phyloP scores from a whole-genome alignment of 2,797 vertebrate species.

The Characodon lateralis region DNA sequence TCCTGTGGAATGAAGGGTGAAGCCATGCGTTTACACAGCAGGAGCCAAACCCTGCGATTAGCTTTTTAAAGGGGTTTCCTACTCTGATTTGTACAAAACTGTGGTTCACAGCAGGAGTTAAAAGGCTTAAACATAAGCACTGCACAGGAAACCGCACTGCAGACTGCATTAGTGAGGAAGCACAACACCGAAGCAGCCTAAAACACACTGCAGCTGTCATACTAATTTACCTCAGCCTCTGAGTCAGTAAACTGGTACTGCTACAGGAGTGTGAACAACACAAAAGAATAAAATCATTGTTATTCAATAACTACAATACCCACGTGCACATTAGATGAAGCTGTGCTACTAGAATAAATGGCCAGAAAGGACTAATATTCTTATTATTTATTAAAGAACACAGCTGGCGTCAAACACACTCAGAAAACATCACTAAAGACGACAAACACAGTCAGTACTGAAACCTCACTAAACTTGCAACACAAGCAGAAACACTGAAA shows the following conservation, averaged over 20 bases:
- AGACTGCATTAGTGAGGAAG: conserved; percentile 75
- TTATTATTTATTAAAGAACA: conserved; percentile 33
- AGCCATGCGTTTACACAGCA: conserved; percentile 47
- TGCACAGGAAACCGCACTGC: conserved; percentile 53
- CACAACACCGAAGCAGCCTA: conserved; percentile 77
- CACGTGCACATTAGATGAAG: conserved; percentile 13
- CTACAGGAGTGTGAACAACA: conserved; percentile 88
- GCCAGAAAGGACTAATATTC: conserved; percentile 7
- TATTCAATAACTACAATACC: conserved; percentile 69
- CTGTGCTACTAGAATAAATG: conserved; percentile 12
- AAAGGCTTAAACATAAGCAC: conserved; percentile 39
- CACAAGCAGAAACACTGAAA: conserved; percentile 35
- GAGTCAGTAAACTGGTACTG: conserved; percentile 99
- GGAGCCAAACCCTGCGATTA: conserved; percentile 35
- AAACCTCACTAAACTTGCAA: conserved; percentile 13
- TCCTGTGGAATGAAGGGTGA: conserved; percentile 36
- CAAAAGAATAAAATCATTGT: conserved; percentile 75
- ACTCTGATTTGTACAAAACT: conserved; percentile 44
- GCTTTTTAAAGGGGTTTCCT: conserved; percentile 21
- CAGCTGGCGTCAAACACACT: conserved; percentile 40
- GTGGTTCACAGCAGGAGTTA: conserved; percentile 40
- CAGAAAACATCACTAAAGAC: neutral
- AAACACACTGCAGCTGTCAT: conserved; percentile 81
- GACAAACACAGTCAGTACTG: conserved; percentile 18
- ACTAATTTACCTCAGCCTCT: conserved; percentile 94